Conservation (phyloP, 2,888 invertebrate genomes). For the Melinaea marsaeus region DNA sequence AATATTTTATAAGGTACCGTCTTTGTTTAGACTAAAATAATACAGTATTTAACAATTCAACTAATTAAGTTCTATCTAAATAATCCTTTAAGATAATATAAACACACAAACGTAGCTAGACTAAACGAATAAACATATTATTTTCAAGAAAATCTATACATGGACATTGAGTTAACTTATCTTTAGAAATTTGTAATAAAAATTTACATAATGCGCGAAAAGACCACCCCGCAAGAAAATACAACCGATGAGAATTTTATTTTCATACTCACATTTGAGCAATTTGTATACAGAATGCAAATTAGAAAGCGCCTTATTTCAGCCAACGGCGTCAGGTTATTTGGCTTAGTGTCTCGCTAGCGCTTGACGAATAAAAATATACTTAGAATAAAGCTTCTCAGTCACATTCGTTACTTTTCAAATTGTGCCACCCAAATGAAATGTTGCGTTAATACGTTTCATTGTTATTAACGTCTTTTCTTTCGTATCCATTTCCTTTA, state of each 20-base stretch:
- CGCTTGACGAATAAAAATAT: slow-evolving; percentile 58
- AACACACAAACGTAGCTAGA: not conserved
- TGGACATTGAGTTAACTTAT: slow-evolving; percentile 64
- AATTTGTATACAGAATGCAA: slow-evolving; percentile 76
- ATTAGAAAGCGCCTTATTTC: slow-evolving; percentile 73
- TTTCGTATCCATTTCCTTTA: slow-evolving; percentile 7
- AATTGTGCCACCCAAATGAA: slow-evolving; percentile 49
- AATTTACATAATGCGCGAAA: slow-evolving; percentile 72
- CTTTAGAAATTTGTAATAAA: slow-evolving; percentile 66
- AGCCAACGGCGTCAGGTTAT: slow-evolving; percentile 66
- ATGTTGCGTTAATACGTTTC: slow-evolving; percentile 35
- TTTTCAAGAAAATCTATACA: slow-evolving; percentile 41
- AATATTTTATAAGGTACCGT: too few species aligned
- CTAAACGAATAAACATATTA: not conserved
- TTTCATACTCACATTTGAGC: slow-evolving; percentile 73
- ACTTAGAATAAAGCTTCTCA: slow-evolving; percentile 52
- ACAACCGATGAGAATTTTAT: slow-evolving; percentile 72
- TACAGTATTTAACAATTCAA: not conserved
- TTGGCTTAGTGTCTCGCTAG: slow-evolving; percentile 62
- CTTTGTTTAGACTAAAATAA: not conserved
- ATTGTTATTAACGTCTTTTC: slow-evolving; percentile 26
- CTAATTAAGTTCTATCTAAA: not conserved
- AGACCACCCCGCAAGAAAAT: slow-evolving; percentile 63
- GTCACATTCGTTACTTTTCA: slow-evolving; percentile 52
- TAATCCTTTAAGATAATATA: not conserved